Evolutionary conservation across 2,888 invertebrate genomes (phyloP).

Genomic region (Xanthorhoe spadicearia): DNA sequence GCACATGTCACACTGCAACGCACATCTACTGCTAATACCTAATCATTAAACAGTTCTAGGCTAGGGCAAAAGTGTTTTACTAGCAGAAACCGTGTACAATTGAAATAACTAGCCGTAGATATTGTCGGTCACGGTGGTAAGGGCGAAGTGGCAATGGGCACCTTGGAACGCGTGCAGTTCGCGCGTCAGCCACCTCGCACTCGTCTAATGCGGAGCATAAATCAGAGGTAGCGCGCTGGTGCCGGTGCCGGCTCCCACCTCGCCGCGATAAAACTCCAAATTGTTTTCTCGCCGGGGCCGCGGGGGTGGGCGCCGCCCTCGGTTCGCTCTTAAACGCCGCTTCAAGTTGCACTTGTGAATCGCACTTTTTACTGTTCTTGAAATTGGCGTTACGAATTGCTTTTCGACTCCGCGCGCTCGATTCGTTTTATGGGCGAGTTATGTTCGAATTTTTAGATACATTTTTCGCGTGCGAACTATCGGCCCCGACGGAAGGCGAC

Average conservation of each 20-base stretch:
- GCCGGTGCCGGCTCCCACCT: conserved; percentile 59
- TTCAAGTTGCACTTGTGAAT: conserved; percentile 85
- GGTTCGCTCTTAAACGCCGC: conserved; percentile 84
- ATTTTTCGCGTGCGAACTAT: conserved; percentile 65
- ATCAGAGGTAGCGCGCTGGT: conserved; percentile 72
- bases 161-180: conserved; percentile 69
- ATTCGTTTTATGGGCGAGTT: conserved; percentile 57
- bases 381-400: conserved; percentile 81
- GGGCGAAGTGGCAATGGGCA: conserved; percentile 60
- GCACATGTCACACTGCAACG: background rate
- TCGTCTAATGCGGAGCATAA: conserved; percentile 78
- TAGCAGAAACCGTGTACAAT: background rate
- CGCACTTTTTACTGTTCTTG: conserved; percentile 83
- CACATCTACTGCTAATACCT: background rate
- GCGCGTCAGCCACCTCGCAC: conserved; percentile 67
- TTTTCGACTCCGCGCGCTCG: conserved; percentile 70
- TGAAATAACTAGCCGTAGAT: conserved; percentile 6
- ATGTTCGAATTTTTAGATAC: conserved; percentile 52
- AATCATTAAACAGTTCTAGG: background rate
- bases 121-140: conserved; percentile 38
- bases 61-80: background rate
- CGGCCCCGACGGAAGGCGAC: conserved; percentile 63
- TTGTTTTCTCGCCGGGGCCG: conserved; percentile 84
- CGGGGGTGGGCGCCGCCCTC: conserved; percentile 82
- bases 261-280: conserved; percentile 81